Evolutionary conservation across 2,113 vertebrate species (phyloP).

Genomic region (Hippolais icterina): DNA sequence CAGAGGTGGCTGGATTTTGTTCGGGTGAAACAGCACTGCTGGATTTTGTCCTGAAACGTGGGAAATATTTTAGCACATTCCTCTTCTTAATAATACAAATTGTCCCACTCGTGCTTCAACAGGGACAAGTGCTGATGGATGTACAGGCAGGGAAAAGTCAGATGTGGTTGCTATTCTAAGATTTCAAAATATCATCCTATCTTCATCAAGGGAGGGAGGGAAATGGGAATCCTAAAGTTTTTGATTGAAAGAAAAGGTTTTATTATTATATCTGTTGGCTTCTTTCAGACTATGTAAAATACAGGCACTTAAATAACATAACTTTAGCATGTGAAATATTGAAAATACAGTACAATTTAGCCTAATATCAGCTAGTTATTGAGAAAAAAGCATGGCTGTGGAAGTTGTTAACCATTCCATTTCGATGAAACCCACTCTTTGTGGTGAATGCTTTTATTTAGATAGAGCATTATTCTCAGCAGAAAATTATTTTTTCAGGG

Average conservation of each 20-base stretch:
- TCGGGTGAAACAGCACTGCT: not conserved
- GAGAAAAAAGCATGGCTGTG: not conserved
- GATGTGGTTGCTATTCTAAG: not conserved
- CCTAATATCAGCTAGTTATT: not conserved
- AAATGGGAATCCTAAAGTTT: not conserved
- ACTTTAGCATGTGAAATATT: not conserved
- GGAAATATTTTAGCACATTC: conserved; percentile 18
- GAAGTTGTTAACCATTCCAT: not conserved
- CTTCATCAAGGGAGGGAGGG: accelerated
- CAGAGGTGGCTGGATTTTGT: not conserved
- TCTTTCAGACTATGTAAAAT: not conserved
- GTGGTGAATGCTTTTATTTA: not conserved
- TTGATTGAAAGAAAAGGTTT: not conserved
- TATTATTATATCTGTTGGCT: not conserved
- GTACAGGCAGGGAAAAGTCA: not conserved
- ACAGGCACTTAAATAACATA: not conserved
- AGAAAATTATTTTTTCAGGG: not conserved
- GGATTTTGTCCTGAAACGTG: not conserved
- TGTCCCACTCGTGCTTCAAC: not conserved
- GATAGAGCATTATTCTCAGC: not conserved
- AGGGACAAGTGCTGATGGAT: not conserved
- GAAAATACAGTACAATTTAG: not conserved
- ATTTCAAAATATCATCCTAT: not conserved
- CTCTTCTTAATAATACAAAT: not conserved
- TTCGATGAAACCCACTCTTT: not conserved